Evolutionary conservation across 2,888 invertebrate species (phyloP).

Genomic region (Strigamia crassipes): DNA sequence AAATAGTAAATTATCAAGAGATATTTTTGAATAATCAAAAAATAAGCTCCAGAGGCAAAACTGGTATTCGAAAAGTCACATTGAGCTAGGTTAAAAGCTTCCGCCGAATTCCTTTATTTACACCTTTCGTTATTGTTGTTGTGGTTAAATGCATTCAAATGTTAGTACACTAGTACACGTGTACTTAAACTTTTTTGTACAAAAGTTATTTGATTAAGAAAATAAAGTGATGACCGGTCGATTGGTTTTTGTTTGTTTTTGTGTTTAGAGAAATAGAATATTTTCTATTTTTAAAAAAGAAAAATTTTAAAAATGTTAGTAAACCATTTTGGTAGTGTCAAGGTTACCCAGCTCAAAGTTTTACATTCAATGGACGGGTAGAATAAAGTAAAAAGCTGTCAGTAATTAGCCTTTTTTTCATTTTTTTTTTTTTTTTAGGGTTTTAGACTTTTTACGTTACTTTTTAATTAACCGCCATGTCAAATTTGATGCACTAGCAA

Average conservation of each 20-base stretch:
- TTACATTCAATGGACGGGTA: conserved; percentile 20
- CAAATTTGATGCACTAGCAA: conserved; percentile 12
- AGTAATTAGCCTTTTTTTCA: background rate
- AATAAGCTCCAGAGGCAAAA: background rate
- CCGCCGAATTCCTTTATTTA: background rate
- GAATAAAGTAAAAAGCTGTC: conserved; percentile 10
- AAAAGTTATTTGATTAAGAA: background rate
- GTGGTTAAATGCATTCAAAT: background rate
- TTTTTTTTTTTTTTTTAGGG: background rate
- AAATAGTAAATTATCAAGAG: background rate
- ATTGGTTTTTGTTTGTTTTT: background rate
- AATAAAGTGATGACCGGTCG: background rate
- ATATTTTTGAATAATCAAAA: background rate
- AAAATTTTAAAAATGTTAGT: too few relatives aligned
- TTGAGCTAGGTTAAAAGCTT: conserved; percentile 1
- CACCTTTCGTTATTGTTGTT: background rate
- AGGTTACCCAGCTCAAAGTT: conserved; percentile 11
- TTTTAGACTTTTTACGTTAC: background rate
- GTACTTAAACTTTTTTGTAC: background rate
- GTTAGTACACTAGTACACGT: background rate
- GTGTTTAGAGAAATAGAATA: background rate
- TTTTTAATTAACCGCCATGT: background rate
- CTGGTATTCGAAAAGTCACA: background rate
- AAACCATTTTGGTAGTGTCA: too few relatives aligned
- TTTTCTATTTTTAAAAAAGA: background rate